Evolutionary conservation across 2,888 invertebrate species (phyloP), one percentile per base, ranked within the genome.

Genomic region (Aphrophora alni): DNA sequence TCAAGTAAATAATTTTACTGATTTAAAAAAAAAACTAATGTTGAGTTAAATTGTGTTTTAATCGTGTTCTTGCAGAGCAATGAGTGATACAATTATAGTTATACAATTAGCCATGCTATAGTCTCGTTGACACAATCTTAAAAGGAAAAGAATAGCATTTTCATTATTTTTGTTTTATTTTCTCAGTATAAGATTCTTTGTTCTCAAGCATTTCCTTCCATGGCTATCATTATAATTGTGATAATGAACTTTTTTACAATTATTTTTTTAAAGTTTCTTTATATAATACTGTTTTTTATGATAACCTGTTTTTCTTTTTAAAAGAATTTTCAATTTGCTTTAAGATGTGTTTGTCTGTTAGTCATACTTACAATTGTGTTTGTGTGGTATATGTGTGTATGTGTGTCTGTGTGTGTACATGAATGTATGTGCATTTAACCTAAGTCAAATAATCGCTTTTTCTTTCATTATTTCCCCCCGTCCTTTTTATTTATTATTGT

Each of bases 181-280:
- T 59, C 14, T 1, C 59, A 59, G 59, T 59, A 59, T 21, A 21
- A 44, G 21, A 14, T 44, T 44, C 12, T 12, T 59, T 59, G 21
- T 59, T 59, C 14, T 59, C 21, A 21, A 59, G n/a, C 59, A 59
- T 59, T 59, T 59, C 59, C 7, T 59, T 59, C 59, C 59, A 59
- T 21, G 59, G n/a, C 59, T 21, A 59, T 59, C 59, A n/a, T 59
- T 59, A 59, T 59, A 59, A 59, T 59, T 59, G 59, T 59, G 59
- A 59, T 59, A 59, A 21, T 59, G 2, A 21, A 59, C 59, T 59
- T 59, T 59, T 59, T 59, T 21, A n/a, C 8, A 14, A 8, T 21
- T 1, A 59, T 59, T 4, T 59, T 59, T 59, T 59, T 59, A 21
- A 59, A 59, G 1, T 59, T 59, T n/a, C 21, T n/a, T 59, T 59